Evolutionary conservation across 2,888 invertebrate genomes (phyloP).

Genomic region (Papilio gigon): DNA sequence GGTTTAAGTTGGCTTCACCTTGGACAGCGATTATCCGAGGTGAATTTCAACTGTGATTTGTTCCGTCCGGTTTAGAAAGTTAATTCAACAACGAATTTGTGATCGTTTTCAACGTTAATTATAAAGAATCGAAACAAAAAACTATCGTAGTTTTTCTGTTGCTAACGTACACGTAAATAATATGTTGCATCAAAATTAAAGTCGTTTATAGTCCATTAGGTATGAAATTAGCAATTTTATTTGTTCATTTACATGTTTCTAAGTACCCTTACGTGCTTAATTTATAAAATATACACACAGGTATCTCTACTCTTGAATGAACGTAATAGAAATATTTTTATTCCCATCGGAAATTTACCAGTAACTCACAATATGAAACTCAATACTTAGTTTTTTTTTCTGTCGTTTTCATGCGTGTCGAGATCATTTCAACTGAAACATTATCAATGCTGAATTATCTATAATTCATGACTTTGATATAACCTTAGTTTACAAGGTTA

Average conservation of each 20-base stretch:
- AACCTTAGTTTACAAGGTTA: neutral
- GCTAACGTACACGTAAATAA: no score
- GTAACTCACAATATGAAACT: neutral
- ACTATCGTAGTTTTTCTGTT: no score
- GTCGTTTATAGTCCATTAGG: no score
- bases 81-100: neutral
- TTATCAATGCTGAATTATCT: conserved; percentile 8
- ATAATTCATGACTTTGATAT: neutral
- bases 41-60: conserved; percentile 8
- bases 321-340: no score
- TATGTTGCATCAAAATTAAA: no score
- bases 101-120: neutral
- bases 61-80: conserved; percentile 19
- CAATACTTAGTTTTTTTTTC: conserved; percentile 1
- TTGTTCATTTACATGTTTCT: no score
- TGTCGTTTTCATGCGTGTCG: neutral
- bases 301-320: no score
- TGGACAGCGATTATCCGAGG: neutral
- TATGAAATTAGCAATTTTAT: no score
- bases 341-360: no score
- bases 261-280: no score
- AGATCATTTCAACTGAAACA: conserved; percentile 2
- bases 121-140: neutral
- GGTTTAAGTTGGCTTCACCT: neutral
- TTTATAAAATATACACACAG: no score